These are phyloP conservation scores for Aythya baeri DNA, from an alignment of 2,113 vertebrate genomes.

Conservation along the genomic window DNA sequence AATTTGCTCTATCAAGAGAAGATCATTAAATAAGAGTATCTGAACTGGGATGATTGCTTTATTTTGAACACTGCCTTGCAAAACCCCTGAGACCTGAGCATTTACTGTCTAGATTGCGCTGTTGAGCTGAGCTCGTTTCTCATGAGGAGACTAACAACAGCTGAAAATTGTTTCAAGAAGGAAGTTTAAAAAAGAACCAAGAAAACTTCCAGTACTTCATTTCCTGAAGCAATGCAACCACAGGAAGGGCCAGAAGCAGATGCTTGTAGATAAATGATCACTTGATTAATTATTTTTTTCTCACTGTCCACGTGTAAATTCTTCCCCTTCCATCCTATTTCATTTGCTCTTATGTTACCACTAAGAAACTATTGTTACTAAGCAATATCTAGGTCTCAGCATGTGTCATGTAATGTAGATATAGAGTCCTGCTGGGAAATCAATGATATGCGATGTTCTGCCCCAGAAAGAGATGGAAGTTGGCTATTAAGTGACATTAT, in stretches of 20 bases:
- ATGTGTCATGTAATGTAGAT: background rate
- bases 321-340: background rate
- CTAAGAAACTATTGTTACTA: background rate
- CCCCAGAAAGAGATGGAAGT: background rate
- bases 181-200: background rate
- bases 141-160: background rate
- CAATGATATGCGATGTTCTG: background rate
- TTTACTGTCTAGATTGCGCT: background rate
- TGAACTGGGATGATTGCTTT: background rate
- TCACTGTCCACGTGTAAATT: background rate
- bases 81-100: background rate
- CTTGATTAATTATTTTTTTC: background rate
- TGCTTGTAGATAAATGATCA: background rate
- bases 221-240: background rate
- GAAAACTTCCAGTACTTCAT: background rate
- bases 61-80: background rate
- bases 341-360: background rate
- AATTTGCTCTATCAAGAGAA: background rate
- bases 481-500: slow-evolving; percentile 1
- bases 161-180: background rate
- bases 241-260: background rate
- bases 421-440: background rate
- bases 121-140: background rate
- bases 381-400: background rate
- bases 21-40: background rate